Conservation (phyloP, 2,888 invertebrate genomes). For the Azorinus chamasolen region DNA sequence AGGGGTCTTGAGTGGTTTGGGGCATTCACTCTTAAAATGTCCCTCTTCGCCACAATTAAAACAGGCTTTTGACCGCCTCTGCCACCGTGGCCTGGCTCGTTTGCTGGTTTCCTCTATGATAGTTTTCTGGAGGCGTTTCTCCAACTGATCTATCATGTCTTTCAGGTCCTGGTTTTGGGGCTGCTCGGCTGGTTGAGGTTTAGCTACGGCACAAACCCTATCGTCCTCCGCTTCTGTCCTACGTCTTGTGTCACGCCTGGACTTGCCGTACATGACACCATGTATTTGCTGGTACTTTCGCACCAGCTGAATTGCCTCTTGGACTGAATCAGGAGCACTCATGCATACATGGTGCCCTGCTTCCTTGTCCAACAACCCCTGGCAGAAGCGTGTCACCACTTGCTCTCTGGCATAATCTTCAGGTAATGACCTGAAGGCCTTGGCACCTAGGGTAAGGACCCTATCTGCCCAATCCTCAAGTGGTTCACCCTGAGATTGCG, state of each 20-base stretch:
- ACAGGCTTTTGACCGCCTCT: not conserved
- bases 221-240: not conserved
- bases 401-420: conserved; percentile 10
- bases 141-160: not conserved
- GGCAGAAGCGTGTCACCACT: conserved; percentile 13
- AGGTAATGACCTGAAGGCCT: conserved; percentile 11
- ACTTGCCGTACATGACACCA: too few species aligned
- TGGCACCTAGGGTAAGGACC: conserved; percentile 1
- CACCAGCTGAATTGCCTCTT: too few species aligned
- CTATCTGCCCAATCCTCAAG: conserved; percentile 21
- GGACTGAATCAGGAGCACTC: not conserved
- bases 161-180: not conserved
- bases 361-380: conserved; percentile 19
- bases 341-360: conserved; percentile 19
- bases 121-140: too few species aligned
- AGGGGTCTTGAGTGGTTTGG: not conserved
- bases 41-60: conserved; percentile 10
- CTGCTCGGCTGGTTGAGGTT: too few species aligned
- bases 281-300: too few species aligned
- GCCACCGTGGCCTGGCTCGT: not conserved
- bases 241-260: not conserved
- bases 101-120: not conserved
- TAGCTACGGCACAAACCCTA: not conserved
- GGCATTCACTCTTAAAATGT: conserved; percentile 27
- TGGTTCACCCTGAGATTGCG: conserved; percentile 2